These are phyloP conservation scores for Pogonomyrmex barbatus DNA, from an alignment of 1,140 invertebrate genomes.

Conservation along the genomic window DNA sequence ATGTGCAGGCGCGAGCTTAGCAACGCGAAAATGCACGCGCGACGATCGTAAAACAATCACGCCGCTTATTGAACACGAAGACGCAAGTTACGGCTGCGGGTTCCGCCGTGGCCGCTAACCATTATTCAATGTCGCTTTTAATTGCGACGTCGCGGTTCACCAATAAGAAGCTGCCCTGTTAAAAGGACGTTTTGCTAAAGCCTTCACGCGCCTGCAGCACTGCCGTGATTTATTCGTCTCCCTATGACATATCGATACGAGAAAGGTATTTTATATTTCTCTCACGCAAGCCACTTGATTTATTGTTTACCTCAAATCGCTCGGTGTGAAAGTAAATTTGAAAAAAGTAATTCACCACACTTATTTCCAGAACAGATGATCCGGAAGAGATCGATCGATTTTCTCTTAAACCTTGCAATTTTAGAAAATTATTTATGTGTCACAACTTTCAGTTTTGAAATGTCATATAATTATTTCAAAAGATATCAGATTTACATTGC, in stretches of 20 bases:
- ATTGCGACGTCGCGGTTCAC: constrained; percentile 57
- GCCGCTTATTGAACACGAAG: constrained; percentile 58
- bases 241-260: constrained; percentile 51
- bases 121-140: constrained; percentile 63
- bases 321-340: background rate
- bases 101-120: constrained; percentile 15
- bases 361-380: background rate
- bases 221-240: constrained; percentile 44
- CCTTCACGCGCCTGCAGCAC: constrained; percentile 13
- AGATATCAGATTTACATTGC: background rate
- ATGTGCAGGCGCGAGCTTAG: background rate
- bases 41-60: constrained; percentile 63
- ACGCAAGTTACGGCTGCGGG: constrained; percentile 28
- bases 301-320: constrained; percentile 32
- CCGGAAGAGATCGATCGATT: background rate
- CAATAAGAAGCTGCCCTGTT: constrained; percentile 52
- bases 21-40: constrained; percentile 44
- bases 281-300: constrained; percentile 19
- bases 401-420: constrained; percentile 4
- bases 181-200: constrained; percentile 54
- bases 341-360: constrained; percentile 21
- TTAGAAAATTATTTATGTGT: background rate
- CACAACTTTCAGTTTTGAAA: background rate
- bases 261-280: constrained; percentile 32
- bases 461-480: background rate